Percentiles rank a stretch among this genome's conserved stretches.
Conservation (phyloP, 2,113 vertebrate genomes). For the Nannobrachium achirus region DNA sequence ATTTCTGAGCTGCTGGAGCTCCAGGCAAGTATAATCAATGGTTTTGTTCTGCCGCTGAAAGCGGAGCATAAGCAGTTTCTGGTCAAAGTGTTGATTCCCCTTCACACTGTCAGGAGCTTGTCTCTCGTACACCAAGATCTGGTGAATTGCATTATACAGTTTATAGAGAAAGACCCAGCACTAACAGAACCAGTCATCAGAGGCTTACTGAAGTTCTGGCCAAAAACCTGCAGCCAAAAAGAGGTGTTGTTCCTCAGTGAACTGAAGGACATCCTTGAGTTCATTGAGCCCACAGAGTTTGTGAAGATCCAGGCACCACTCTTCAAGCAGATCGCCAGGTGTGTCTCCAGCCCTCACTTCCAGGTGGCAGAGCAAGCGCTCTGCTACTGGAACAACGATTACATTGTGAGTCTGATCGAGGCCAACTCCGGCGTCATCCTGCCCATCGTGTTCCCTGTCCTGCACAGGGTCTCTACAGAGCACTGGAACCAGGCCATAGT, state of each 20-base stretch:
- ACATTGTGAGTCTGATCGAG: constrained; percentile 99
- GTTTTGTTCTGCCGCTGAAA: constrained; percentile 98
- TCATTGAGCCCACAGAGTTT: constrained; percentile 97
- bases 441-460: constrained; percentile 99
- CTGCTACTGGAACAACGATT: constrained; percentile 99
- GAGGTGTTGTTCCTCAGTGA: constrained; percentile 99
- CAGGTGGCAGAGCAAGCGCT: constrained; percentile 98
- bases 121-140: constrained; percentile 88
- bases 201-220: constrained; percentile 99
- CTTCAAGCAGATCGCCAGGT: constrained; percentile 99
- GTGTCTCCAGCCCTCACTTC: constrained; percentile 98
- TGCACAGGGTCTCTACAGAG: constrained; percentile 99
- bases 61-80: constrained; percentile 99
- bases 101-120: constrained; percentile 97
- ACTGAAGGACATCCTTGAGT: constrained; percentile 98
- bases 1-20: constrained; percentile 99
- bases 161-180: constrained; percentile 99
- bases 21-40: constrained; percentile 99
- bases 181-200: constrained; percentile 99
- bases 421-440: constrained; percentile 99
- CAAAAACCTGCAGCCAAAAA: constrained; percentile 99
- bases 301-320: constrained; percentile 98
- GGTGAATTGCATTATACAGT: constrained; percentile 99
- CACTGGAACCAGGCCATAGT: constrained; percentile 99
- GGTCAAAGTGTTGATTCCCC: constrained; percentile 98